Percentiles rank a stretch among this genome's conserved stretches.
Evolutionary conservation across 2,888 invertebrate genomes (phyloP).

Genomic region (Nomada ferruginata): DNA sequence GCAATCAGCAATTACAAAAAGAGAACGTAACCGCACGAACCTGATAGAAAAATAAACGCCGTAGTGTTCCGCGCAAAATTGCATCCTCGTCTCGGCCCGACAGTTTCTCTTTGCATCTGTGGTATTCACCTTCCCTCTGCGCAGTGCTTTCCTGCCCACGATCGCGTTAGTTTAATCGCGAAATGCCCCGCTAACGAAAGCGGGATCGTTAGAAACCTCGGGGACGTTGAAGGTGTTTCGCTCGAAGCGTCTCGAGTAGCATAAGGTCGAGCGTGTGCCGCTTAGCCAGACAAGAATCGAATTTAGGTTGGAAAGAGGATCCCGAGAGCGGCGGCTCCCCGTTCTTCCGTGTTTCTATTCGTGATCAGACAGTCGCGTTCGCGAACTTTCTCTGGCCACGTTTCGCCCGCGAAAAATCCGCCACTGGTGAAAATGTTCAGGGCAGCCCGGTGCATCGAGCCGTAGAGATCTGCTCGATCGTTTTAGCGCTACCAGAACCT

Average conservation of each 20-base stretch:
- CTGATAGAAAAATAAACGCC: not conserved
- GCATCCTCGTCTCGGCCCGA: not conserved
- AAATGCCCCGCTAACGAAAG: not conserved
- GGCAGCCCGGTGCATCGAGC: not conserved
- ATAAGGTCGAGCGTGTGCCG: not conserved
- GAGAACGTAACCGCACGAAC: not conserved
- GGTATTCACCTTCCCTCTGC: too few relatives aligned
- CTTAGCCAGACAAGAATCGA: not conserved
- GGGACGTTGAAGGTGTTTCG: not conserved
- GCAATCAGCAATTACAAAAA: conserved; percentile 14
- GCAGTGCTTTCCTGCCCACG: not conserved
- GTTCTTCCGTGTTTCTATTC: conserved; percentile 69
- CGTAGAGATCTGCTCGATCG: conserved; percentile 12
- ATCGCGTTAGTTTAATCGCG: not conserved
- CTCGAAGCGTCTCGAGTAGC: not conserved
- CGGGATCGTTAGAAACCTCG: not conserved
- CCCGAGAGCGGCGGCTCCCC: conserved; percentile 18
- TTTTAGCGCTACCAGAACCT: too few relatives aligned
- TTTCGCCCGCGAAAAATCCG: conserved; percentile 63
- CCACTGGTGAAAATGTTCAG: conserved; percentile 43
- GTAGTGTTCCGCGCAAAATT: not conserved
- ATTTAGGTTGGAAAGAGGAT: conserved; percentile 19
- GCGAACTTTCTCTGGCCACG: conserved; percentile 66
- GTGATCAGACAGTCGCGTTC: conserved; percentile 57
- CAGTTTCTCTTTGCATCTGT: not conserved